These are phyloP conservation scores for Blennius ocellaris DNA, from an alignment of 2,113 vertebrate genomes.

Conservation along the genomic window DNA sequence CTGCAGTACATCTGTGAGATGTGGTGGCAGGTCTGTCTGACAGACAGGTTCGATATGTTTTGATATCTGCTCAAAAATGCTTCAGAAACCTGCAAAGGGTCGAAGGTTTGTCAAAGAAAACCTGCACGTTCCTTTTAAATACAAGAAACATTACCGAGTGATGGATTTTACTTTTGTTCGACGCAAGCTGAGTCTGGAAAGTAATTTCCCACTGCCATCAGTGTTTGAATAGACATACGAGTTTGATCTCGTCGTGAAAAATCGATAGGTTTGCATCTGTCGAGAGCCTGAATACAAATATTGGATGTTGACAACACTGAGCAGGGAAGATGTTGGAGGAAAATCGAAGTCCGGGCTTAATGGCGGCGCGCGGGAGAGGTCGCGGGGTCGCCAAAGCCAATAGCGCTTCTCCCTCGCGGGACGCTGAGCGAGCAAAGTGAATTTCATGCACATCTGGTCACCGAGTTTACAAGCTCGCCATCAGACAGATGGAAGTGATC, in stretches of 20 bases:
- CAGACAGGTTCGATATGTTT: too few relatives aligned
- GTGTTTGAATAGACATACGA: background rate
- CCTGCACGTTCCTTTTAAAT: constrained; percentile 13
- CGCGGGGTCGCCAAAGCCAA: background rate
- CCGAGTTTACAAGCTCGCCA: background rate
- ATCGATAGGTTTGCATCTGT: background rate
- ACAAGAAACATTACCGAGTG: background rate
- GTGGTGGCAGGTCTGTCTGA: too few relatives aligned
- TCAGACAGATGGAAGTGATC: constrained; percentile 8
- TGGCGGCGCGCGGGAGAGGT: background rate
- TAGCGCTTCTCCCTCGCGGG: background rate
- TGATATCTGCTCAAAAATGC: too few relatives aligned
- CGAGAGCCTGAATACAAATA: constrained; percentile 1
- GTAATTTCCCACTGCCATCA: background rate
- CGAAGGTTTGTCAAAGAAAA: too few relatives aligned
- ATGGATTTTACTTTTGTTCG: background rate
- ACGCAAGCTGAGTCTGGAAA: background rate
- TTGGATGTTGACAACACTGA: background rate
- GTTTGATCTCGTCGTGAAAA: background rate
- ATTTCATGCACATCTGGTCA: constrained; percentile 21
- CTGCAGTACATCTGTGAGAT: too few relatives aligned
- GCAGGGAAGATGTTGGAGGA: background rate
- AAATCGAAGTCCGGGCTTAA: constrained; percentile 2
- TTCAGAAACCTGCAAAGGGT: too few relatives aligned
- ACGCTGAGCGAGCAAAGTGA: background rate